Evolutionary conservation across 2,888 invertebrate genomes (phyloP), one percentile per base, ranked within the genome.

Genomic region (Ennomos quercinarius): DNA sequence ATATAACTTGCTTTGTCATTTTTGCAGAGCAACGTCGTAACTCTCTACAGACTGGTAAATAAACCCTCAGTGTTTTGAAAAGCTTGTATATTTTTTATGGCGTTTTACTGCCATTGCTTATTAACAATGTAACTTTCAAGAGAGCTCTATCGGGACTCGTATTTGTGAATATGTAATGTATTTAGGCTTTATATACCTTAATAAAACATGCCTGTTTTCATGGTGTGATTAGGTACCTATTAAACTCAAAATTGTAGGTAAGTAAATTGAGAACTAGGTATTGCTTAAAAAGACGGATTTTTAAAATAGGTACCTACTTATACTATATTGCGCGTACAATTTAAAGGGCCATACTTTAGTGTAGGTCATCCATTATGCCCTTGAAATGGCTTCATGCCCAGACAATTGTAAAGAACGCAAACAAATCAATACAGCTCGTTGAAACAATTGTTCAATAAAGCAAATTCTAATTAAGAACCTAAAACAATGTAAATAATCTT

Each of bases 1-100:
- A 45, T 52, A 54, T 62, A 58, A 63, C 66, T 63, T 64, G 66
- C 61, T 68, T 66, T 66, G 68, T 66, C 62, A 66, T 68, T 66
- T 66, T 66, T 62, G 52, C 48, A 53, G 41, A 47, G 50, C 56
- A 62, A 57, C 46, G 63, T 61, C 42, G 56, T 56, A 6, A 61
- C 56, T 66, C 57, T 58, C 57, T 38, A 50, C 54, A 44, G 52
- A 37, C 40, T 55, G 46, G 49, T 54, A 57, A 64, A 66, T 60
- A 64, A 60, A 67, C 64, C 54, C 52, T 57, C 53, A 36, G 59
- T 59, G 50, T 59, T 54, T 54, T 50, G 50, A 54, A 48, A 58
- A 34, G 38, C 37, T 45, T 36, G 37, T 17, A 50, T 46, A 41
- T 54, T 49, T 59, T 48, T 39, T 49, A n/a, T 11, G 10, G 37